Conservation (phyloP, 2,113 vertebrate species). For the Fregata magnificens region DNA sequence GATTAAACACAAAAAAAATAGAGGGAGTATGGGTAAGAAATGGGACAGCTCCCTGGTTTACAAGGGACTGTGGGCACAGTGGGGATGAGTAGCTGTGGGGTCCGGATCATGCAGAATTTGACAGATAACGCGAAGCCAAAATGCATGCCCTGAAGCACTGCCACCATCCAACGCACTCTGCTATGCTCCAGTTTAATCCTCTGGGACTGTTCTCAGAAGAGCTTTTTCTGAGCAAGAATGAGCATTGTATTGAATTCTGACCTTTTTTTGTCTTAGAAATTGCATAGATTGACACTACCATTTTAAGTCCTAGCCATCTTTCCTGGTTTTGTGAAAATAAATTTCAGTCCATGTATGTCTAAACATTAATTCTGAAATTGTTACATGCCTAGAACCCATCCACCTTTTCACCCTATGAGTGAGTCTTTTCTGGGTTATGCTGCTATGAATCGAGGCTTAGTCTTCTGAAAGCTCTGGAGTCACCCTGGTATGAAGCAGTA, state of each 20-base stretch:
- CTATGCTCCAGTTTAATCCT: background rate
- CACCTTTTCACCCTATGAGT: background rate
- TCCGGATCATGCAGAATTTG: background rate
- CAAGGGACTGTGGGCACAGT: rapidly evolving
- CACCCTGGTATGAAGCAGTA: background rate
- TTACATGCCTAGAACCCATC: background rate
- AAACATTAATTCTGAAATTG: background rate
- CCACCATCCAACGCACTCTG: background rate
- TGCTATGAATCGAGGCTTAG: background rate
- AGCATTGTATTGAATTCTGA: background rate
- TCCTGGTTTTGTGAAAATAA: background rate
- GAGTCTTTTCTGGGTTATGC: background rate
- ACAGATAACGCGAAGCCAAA: background rate
- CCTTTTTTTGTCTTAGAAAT: background rate
- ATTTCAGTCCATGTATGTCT: background rate
- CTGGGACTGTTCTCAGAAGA: background rate
- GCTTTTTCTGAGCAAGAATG: background rate
- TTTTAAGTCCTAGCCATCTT: background rate
- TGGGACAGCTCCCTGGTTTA: background rate
- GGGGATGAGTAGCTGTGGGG: background rate
- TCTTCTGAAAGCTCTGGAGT: background rate
- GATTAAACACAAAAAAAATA: background rate
- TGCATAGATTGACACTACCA: background rate
- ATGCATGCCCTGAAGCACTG: background rate
- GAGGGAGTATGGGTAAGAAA: background rate